Evolutionary conservation across 2,888 invertebrate genomes (phyloP).

Genomic region (Argyresthia albistria): DNA sequence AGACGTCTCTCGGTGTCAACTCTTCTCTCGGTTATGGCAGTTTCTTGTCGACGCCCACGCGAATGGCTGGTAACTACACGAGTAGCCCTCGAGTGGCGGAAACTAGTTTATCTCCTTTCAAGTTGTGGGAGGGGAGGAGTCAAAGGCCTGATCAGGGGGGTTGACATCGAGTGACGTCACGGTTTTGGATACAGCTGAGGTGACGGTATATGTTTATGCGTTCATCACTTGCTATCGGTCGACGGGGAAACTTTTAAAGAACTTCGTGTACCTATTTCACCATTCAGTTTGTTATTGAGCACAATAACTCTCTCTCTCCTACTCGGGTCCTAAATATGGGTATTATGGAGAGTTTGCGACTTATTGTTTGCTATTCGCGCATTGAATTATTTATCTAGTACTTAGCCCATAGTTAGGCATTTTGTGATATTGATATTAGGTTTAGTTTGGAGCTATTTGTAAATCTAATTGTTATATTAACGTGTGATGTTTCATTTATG

Average conservation of each 20-base stretch:
- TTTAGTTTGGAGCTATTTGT: neutral
- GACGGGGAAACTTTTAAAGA: neutral
- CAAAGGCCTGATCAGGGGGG: slow-evolving; percentile 49
- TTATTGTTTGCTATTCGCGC: slow-evolving; percentile 48
- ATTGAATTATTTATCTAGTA: slow-evolving; percentile 11
- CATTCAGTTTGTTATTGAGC: slow-evolving; percentile 25
- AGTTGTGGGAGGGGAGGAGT: slow-evolving; percentile 43
- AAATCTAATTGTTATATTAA: neutral
- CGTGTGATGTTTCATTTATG: slow-evolving; percentile 24
- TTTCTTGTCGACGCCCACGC: slow-evolving; percentile 52
- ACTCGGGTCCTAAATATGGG: slow-evolving; percentile 19
- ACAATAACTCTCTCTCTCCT: slow-evolving; percentile 60
- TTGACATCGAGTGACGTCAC: slow-evolving; percentile 32
- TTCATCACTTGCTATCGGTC: slow-evolving; percentile 24
- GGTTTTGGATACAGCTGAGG: slow-evolving; percentile 18
- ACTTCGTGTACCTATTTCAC: neutral
- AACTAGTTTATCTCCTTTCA: slow-evolving; percentile 48
- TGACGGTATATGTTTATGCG: slow-evolving; percentile 32
- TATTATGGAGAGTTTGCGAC: slow-evolving; percentile 45
- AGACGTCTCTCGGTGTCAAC: slow-evolving; percentile 61
- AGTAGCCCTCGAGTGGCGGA: slow-evolving; percentile 58
- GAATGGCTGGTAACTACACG: slow-evolving; percentile 51
- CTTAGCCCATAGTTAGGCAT: slow-evolving; percentile 6
- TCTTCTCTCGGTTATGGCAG: slow-evolving; percentile 61
- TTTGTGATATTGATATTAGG: slow-evolving; percentile 25